Conservation (phyloP, 2,888 invertebrate genomes). For the Cheilosia scutellata region DNA sequence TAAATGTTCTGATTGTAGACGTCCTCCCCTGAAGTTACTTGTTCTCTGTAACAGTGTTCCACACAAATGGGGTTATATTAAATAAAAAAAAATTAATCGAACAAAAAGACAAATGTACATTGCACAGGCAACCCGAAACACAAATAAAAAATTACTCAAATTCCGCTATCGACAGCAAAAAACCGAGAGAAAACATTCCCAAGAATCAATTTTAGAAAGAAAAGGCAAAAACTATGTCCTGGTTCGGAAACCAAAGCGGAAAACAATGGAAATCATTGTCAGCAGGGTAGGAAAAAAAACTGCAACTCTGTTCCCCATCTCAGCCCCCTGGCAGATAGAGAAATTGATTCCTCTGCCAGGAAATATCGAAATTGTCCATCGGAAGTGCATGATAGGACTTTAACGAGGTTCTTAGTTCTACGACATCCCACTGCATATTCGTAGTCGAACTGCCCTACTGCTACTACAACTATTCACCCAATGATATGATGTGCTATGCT, state of each 20-base stretch:
- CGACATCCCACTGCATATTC: not conserved
- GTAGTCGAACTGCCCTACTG: too few relatives aligned
- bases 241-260: constrained; percentile 51
- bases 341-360: constrained; percentile 69
- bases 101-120: constrained; percentile 23
- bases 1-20: too few relatives aligned
- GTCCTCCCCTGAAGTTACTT: too few relatives aligned
- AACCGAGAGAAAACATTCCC: constrained; percentile 51
- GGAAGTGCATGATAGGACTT: constrained; percentile 74
- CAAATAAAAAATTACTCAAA: constrained; percentile 39
- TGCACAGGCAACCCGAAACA: not conserved
- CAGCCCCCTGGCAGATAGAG: constrained; percentile 47
- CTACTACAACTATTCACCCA: constrained; percentile 38
- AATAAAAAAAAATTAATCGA: constrained; percentile 27
- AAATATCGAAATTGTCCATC: constrained; percentile 73
- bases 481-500: constrained; percentile 31
- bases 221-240: constrained; percentile 32
- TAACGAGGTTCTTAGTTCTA: constrained; percentile 71
- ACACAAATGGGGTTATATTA: not conserved
- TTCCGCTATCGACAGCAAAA: constrained; percentile 55
- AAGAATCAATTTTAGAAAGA: constrained; percentile 62
- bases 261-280: constrained; percentile 50
- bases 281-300: constrained; percentile 3
- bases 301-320: constrained; percentile 11
- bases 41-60: not conserved